Percentiles rank a stretch among this genome's conserved stretches.
phyloP scores from a whole-genome alignment of 2,888 invertebrate species.

The Hirtodrosophila alboralis region DNA sequence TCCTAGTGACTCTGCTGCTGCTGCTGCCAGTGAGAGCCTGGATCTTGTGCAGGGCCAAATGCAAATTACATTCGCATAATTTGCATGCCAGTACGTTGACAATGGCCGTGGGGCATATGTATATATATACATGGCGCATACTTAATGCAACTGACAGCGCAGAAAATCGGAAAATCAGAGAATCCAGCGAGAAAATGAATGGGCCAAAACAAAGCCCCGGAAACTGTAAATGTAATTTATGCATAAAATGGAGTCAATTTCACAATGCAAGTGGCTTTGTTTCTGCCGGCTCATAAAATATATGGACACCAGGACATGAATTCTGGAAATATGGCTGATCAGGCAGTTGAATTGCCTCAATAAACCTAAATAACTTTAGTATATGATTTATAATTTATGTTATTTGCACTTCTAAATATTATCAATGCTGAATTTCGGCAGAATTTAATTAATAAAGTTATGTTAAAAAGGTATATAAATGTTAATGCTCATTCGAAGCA shows the following conservation, averaged over 20 bases:
- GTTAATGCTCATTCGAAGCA: too few species aligned
- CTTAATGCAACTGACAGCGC: slow-evolving; percentile 68
- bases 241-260: slow-evolving; percentile 51
- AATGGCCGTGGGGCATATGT: slow-evolving; percentile 23
- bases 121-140: slow-evolving; percentile 53
- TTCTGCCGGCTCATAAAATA: slow-evolving; percentile 19
- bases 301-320: slow-evolving; percentile 24
- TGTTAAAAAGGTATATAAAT: too few species aligned
- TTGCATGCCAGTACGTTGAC: slow-evolving; percentile 28
- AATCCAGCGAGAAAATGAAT: slow-evolving; percentile 29
- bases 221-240: slow-evolving; percentile 56
- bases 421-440: too few species aligned
- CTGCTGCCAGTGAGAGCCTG: slow-evolving; percentile 1
- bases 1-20: slow-evolving; percentile 1
- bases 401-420: too few species aligned
- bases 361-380: too few species aligned
- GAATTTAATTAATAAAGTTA: too few species aligned
- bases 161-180: slow-evolving; percentile 59
- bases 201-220: slow-evolving; percentile 18
- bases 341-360: slow-evolving; percentile 24
- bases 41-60: slow-evolving; percentile 37
- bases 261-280: slow-evolving; percentile 33
- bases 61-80: slow-evolving; percentile 65
- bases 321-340: slow-evolving; percentile 18
- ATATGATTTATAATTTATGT: too few species aligned